Conservation (phyloP, 2,888 invertebrate genomes). For the Leptinotarsa rubiginosa region DNA sequence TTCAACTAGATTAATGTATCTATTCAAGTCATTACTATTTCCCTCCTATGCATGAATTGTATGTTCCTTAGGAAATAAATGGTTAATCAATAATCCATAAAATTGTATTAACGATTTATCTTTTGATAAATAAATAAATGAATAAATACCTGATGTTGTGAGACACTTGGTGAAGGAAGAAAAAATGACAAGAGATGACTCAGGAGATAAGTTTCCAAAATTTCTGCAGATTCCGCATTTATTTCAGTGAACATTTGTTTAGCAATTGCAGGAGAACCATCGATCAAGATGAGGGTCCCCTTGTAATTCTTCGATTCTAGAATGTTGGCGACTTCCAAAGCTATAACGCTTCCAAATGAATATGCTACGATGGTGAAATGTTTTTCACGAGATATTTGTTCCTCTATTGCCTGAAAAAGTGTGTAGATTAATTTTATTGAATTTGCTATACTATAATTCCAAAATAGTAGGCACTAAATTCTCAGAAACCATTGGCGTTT, state of each 20-base stretch:
- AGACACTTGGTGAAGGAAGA: conserved; percentile 65
- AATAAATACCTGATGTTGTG: conserved; percentile 59
- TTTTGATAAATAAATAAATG: no score
- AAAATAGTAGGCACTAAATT: no score
- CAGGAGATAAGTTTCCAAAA: conserved; percentile 70
- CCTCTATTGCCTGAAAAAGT: conserved; percentile 69
- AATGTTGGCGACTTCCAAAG: conserved; percentile 79
- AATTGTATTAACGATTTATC: no score
- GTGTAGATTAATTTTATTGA: no score
- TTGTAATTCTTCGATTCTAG: conserved; percentile 76
- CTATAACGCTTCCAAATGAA: conserved; percentile 86
- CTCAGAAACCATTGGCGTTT: no score
- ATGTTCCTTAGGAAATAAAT: no score
- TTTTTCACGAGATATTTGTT: conserved; percentile 68
- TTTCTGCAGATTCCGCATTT: conserved; percentile 65
- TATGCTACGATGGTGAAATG: conserved; percentile 85
- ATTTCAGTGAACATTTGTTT: conserved; percentile 67
- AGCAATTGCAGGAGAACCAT: conserved; percentile 81
- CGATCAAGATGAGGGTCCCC: conserved; percentile 79
- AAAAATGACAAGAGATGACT: conserved; percentile 67
- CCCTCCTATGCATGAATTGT: no score
- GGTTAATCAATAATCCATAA: no score
- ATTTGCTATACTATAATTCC: no score
- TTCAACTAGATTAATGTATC: no score
- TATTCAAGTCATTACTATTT: no score